Evolutionary conservation across 1,140 invertebrate genomes (phyloP).

Genomic region (Rhyacophila brunnea): DNA sequence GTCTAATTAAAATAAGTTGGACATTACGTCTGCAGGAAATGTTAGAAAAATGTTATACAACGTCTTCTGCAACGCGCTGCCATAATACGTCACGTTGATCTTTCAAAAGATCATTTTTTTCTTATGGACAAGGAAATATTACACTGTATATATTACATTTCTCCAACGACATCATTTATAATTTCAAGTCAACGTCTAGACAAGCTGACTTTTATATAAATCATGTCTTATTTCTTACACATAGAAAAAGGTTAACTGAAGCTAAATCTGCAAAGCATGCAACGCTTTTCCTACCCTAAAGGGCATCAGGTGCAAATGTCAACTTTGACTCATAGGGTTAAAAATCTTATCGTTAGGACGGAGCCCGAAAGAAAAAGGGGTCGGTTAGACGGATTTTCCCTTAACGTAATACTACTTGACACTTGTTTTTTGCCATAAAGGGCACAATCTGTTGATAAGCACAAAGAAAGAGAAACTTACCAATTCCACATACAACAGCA

Average conservation of each 20-base stretch:
- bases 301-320: slow-evolving; percentile 37
- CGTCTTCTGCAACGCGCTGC: too few relatives aligned
- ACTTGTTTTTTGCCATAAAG: slow-evolving; percentile 23
- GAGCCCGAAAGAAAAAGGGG: slow-evolving; percentile 33
- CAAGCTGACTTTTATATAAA: slow-evolving; percentile 33
- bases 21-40: too few relatives aligned
- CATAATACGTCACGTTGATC: too few relatives aligned
- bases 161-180: slow-evolving; percentile 27
- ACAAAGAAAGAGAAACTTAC: slow-evolving; percentile 20
- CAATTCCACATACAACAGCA: slow-evolving; percentile 12
- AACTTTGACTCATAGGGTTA: slow-evolving; percentile 36
- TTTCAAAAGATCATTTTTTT: too few relatives aligned
- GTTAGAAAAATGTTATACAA: too few relatives aligned
- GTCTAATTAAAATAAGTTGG: too few relatives aligned
- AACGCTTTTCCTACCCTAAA: slow-evolving; percentile 28
- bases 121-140: slow-evolving; percentile 1
- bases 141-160: slow-evolving; percentile 7
- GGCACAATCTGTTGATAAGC: slow-evolving; percentile 31
- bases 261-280: slow-evolving; percentile 18
- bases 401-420: slow-evolving; percentile 15
- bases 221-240: slow-evolving; percentile 18
- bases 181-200: slow-evolving; percentile 28
- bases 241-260: slow-evolving; percentile 18
- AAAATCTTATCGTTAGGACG: slow-evolving; percentile 36
- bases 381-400: slow-evolving; percentile 27